Evolutionary conservation across 2,888 invertebrate species (phyloP).

Genomic region (Autographa pulchrina): DNA sequence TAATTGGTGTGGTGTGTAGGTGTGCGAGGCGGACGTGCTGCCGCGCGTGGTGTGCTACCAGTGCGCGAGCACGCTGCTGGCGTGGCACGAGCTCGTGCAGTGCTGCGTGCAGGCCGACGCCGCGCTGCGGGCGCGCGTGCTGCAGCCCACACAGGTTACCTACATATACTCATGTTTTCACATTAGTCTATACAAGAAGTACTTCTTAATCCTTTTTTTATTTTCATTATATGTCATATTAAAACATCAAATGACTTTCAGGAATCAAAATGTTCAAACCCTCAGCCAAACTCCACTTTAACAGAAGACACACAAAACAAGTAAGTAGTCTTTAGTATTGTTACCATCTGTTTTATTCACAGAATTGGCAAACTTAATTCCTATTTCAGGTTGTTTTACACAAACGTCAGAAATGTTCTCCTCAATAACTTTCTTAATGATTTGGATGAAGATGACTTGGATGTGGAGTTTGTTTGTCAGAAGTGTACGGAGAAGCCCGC

Average conservation of each 20-base stretch:
- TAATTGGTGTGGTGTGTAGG: conserved; percentile 83
- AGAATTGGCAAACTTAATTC: conserved; percentile 38
- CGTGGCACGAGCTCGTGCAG: conserved; percentile 90
- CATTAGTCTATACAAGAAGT: too few species aligned
- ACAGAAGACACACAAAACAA: conserved; percentile 43
- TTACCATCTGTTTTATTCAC: neutral
- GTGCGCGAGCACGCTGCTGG: conserved; percentile 90
- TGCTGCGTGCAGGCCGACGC: conserved; percentile 89
- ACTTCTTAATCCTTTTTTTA: too few species aligned
- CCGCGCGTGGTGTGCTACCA: conserved; percentile 91
- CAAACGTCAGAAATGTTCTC: conserved; percentile 65
- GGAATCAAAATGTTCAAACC: conserved; percentile 20
- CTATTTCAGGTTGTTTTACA: conserved; percentile 73
- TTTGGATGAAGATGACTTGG: conserved; percentile 61
- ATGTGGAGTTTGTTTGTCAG: conserved; percentile 75
- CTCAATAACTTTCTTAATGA: conserved; percentile 62
- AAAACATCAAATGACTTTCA: conserved; percentile 29
- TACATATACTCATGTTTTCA: neutral
- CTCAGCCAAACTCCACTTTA: conserved; percentile 11
- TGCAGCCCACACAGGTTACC: conserved; percentile 18
- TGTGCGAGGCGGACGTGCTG: conserved; percentile 85
- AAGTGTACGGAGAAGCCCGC: conserved; percentile 66
- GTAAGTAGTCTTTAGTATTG: conserved; percentile 38
- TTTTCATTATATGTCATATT: neutral
- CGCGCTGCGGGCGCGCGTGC: conserved; percentile 65